These are phyloP conservation scores for Drosophila dunni DNA, from an alignment of 1,140 invertebrate genomes.

Conservation along the genomic window DNA sequence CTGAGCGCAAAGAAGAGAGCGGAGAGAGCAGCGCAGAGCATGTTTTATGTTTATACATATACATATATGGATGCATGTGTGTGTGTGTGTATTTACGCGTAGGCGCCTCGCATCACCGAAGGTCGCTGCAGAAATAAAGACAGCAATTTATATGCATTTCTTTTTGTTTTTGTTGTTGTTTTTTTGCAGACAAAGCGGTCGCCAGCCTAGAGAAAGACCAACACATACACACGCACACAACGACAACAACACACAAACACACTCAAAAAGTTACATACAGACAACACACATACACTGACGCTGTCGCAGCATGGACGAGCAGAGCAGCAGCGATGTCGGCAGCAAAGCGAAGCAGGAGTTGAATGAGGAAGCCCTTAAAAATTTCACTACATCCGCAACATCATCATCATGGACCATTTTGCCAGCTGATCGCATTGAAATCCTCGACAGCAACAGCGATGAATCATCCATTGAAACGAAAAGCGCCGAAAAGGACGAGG, in stretches of 20 bases:
- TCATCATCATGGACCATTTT: slow-evolving; percentile 65
- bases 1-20: slow-evolving; percentile 12
- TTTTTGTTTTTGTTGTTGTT: slow-evolving; percentile 3
- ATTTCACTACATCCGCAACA: slow-evolving; percentile 44
- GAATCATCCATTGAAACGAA: slow-evolving; percentile 4
- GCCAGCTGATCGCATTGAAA: slow-evolving; percentile 45
- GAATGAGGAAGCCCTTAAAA: slow-evolving; percentile 5
- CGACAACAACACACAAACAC: slow-evolving; percentile 8
- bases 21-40: slow-evolving; percentile 6
- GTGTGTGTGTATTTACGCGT: slow-evolving; percentile 5
- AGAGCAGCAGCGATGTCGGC: slow-evolving; percentile 26
- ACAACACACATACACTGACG: slow-evolving; percentile 10
- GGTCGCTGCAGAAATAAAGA: slow-evolving; percentile 38
- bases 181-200: slow-evolving; percentile 43
- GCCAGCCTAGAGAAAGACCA: slow-evolving; percentile 14
- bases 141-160: slow-evolving; percentile 12
- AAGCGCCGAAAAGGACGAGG: slow-evolving; percentile 1
- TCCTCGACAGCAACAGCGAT: slow-evolving; percentile 26
- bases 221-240: slow-evolving; percentile 5
- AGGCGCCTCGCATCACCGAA: slow-evolving; percentile 19
- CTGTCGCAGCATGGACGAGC: slow-evolving; percentile 40
- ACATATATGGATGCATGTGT: too few species aligned
- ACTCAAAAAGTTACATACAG: background rate
- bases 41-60: background rate
- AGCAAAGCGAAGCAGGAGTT: slow-evolving; percentile 25